Base-by-base conservation (phyloP, 2,888 invertebrate genomes). In the Drosophila nr. perissopoda region DNA sequence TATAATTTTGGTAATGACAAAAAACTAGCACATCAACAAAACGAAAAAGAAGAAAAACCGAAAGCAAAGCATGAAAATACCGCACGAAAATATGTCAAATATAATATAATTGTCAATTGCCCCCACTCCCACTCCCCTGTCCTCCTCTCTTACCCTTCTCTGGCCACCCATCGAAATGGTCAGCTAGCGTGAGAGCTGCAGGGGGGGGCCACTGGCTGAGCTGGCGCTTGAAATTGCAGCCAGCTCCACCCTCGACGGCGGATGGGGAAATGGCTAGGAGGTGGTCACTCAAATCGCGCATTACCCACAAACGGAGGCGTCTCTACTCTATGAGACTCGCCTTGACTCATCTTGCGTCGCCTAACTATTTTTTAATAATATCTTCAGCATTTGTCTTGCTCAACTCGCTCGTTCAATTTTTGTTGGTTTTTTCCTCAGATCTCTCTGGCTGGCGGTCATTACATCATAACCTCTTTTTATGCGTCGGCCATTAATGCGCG, bases 321-420 rank as follows among this genome's bases (percentile, higher is more conserved):
- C 56, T 59, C 45, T 29, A 25, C 42, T 62, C 48, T 34, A 33
- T 27, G 13, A 16, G n/a, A 33, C 36, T 45, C 48, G 58, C 48
- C 40, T 60, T 31, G 16, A 27, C 38, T 53, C 42, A 25, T n/a
- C 54, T 65, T n/a, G 51, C 53, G 52, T 60, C 48, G 73, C 77
- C 68, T 88, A 87, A 87, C 85, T 88, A 87, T 88, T 87, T 87
- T 88, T 87, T 87, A 87, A 87, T 88, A 87, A 87, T 87, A 85
- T 87, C 88, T 85, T 77, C 87, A 74, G 76, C 88, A 88, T 88
- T 89, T 85, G 83, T 87, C 88, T 87, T 88, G 82, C 87, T 84
- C 86, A 87, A 86, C 78, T 81, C 69, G 69, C 71, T 65, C 67
- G 65, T 60, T 78, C 80, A 52, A 71, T 80, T 71, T 68, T 66